Base-by-base conservation (phyloP, 2,888 invertebrate genomes). In the Diarsia dahlii region DNA sequence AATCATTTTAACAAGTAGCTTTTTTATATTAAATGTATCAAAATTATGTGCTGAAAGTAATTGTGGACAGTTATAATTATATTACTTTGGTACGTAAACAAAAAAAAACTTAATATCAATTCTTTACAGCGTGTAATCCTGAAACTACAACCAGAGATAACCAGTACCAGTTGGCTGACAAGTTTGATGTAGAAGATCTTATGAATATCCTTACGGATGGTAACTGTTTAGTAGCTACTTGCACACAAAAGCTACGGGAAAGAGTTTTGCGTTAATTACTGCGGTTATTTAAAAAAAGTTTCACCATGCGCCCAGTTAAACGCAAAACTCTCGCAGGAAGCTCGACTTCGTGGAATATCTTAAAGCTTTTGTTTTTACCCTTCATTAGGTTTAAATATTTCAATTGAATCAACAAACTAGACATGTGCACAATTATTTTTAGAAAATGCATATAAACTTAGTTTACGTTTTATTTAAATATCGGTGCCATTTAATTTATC, bases 181-280 rank as follows among this genome's bases (percentile, higher is more conserved):
- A 54, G 34, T 23, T 20, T 0, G 20, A n/a, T 1, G n/a, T 52
- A 12, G 69, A 81, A 28, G 83, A 81, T 18, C 20, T 84, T 2
- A 56, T 62, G 28, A 72, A 54, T 52, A 62, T 83, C 1, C 56
- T 83, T 12, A 50, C 46, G 28, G 65, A 83, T 63, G 83, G 83
- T 83, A 83, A 72, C 0, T 18, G 54, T 46, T 63, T 54, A 8
- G 0, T 13, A n/a, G 13, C 13, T 45, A n/a, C 3, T 60, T 52
- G 28, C n/a, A 39, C 18, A 46, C 58, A 46, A 46, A n/a, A 52
- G 18, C 39, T 74, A 12, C 48, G 2, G 5, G 46, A 50, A 58
- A 79, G 34, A 10, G 46, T 52, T 46, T 58, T 80, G 39, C 67
- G 46, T 65, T 74, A 10, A 18, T 28, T 74, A 48, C 0, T n/a